Evolutionary conservation across 2,113 vertebrate species (phyloP).

Genomic region (Desmodus rotundus): DNA sequence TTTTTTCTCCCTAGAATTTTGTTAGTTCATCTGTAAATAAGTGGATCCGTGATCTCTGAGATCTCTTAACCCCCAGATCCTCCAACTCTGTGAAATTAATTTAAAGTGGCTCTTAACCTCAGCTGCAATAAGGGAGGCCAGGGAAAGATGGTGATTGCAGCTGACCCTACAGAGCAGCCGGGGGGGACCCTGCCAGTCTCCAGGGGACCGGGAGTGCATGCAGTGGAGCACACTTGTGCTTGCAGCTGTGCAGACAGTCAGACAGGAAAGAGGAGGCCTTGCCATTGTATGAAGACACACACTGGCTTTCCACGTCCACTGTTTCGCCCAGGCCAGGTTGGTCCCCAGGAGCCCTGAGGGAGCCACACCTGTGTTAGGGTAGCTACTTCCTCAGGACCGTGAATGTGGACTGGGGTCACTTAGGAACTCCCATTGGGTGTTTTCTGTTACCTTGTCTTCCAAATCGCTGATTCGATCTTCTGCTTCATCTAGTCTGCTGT

Average conservation of each 20-base stretch:
- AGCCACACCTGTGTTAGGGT: background rate
- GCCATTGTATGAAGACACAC: background rate
- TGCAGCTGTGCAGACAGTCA: background rate
- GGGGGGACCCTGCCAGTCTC: background rate
- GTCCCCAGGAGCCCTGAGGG: background rate
- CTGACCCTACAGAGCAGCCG: background rate
- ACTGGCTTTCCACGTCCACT: background rate
- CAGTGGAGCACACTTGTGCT: background rate
- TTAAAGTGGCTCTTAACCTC: background rate
- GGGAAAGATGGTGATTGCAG: background rate
- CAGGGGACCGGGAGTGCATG: background rate
- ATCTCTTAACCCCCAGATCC: background rate
- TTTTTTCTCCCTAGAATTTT: background rate
- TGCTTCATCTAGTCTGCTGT: background rate
- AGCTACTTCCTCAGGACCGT: background rate
- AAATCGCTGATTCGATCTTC: background rate
- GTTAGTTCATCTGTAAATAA: background rate
- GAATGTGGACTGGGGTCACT: background rate
- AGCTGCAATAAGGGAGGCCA: background rate
- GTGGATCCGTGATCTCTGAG: background rate
- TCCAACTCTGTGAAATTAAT: background rate
- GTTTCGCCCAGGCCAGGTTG: background rate
- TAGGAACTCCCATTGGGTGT: background rate
- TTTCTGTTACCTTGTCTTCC: background rate
- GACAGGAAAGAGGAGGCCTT: background rate